These are phyloP conservation scores for Mugil cephalus DNA, from an alignment of 2,113 vertebrate species.

Conservation along the genomic window DNA sequence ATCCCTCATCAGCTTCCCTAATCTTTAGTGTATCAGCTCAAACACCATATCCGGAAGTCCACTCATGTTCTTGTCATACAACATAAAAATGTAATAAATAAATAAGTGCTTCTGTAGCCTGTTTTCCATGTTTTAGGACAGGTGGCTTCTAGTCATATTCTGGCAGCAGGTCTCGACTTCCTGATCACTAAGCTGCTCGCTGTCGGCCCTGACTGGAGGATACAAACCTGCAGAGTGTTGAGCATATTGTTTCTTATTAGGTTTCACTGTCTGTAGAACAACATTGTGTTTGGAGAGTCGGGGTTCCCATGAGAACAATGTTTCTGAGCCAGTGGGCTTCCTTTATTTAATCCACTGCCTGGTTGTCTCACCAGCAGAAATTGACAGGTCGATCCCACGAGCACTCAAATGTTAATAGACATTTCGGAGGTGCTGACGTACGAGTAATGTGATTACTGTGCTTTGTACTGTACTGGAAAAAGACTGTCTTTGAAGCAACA, in stretches of 20 bases:
- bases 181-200: constrained; percentile 60
- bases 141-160: constrained; percentile 53
- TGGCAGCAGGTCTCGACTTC: constrained; percentile 50
- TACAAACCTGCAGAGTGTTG: constrained; percentile 67
- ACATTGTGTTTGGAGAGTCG: constrained; percentile 63
- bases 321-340: constrained; percentile 60
- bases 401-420: constrained; percentile 59
- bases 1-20: too few relatives aligned
- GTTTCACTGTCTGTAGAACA: constrained; percentile 56
- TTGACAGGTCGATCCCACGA: constrained; percentile 64
- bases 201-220: constrained; percentile 61
- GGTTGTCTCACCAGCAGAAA: constrained; percentile 64
- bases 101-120: neutral
- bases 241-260: constrained; percentile 63
- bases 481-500: constrained; percentile 40
- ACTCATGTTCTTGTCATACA: neutral
- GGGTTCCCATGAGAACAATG: constrained; percentile 75
- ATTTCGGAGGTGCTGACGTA: constrained; percentile 63
- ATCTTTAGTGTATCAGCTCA: too few relatives aligned
- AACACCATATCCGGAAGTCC: too few relatives aligned
- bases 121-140: constrained; percentile 45
- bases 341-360: constrained; percentile 64
- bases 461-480: constrained; percentile 32
- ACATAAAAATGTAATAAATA: neutral
- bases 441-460: constrained; percentile 70